These are phyloP conservation scores for Melanostoma scalare DNA, from an alignment of 2,888 invertebrate genomes.

Conservation along the genomic window DNA sequence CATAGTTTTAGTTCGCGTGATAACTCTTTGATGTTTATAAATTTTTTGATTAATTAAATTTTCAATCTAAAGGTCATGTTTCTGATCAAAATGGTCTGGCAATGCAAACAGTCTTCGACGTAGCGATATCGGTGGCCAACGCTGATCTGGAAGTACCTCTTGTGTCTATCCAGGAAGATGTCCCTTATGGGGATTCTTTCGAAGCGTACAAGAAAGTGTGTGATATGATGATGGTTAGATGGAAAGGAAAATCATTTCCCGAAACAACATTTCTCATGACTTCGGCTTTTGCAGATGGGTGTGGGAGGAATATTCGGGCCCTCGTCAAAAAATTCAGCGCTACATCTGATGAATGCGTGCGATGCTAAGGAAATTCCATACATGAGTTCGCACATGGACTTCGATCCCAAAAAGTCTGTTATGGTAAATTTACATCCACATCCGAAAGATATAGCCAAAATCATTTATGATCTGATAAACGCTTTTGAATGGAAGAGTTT, in stretches of 20 bases:
- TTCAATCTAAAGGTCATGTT: constrained; percentile 77
- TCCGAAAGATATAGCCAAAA: constrained; percentile 84
- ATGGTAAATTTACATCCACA: constrained; percentile 89
- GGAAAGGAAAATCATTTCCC: not conserved
- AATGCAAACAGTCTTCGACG: constrained; percentile 78
- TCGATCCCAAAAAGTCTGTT: constrained; percentile 83
- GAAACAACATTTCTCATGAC: not conserved
- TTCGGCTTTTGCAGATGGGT: constrained; percentile 83
- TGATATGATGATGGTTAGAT: constrained; percentile 83
- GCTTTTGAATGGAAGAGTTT: constrained; percentile 92
- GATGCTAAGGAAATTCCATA: constrained; percentile 93
- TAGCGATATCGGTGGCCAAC: constrained; percentile 79
- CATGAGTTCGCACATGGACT: constrained; percentile 89
- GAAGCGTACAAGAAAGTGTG: constrained; percentile 84
- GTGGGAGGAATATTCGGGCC: constrained; percentile 94
- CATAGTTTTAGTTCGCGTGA: not conserved
- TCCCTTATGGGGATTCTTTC: constrained; percentile 83
- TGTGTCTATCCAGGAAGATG: constrained; percentile 77
- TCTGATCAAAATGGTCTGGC: constrained; percentile 77
- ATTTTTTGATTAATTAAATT: not conserved
- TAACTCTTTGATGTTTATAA: constrained; percentile 1
- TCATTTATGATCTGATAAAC: constrained; percentile 87
- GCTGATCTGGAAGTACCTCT: constrained; percentile 77
- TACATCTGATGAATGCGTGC: constrained; percentile 91
- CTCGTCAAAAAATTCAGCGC: constrained; percentile 85